Base-by-base conservation (phyloP, 2,888 invertebrate genomes). In the Zonitis immaculata region DNA sequence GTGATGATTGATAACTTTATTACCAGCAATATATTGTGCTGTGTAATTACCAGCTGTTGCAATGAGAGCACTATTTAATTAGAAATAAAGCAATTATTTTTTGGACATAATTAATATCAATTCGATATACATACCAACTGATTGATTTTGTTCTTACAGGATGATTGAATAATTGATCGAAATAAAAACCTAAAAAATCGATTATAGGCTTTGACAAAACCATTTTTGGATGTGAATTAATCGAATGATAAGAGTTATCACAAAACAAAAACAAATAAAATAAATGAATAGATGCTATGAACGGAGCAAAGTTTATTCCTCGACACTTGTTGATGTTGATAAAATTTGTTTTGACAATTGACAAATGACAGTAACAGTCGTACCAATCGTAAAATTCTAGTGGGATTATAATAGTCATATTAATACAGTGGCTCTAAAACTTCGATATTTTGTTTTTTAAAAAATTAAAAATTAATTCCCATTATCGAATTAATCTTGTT, bases 111-210 rank as follows among this genome's bases (percentile, higher is more conserved):
- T 42, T 11, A 25, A 42, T n/a, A n/a, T 26, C 18, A 25, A 18
- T 27, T 30, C 28, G 44, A 28, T 49, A 52, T 49, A 61, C 76
- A 79, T 79, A 90, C 91, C 89, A 88, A 53, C 88, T 89, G 48
- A 91, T 76, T 30, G 89, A 85, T 78, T 89, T 89, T 1, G 91
- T 91, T 70, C 82, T 84, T 49, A 91, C 78, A 0, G 91, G 91
- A 75, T 86, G 82, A 56, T 82, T 80, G 70, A 88, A 89, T 45
- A 91, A 78, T 70, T 87, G 87, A 64, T 86, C 83, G 67, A 91
- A 82, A 76, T 91, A 91, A 35, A 82, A 81, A 46, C 84, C 82
- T 27, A 88, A 67, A 48, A 88, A 76, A 64, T 82, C 82, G 73
- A 86, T 84, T 50, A 89, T 69, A 8, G 89, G 88, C 75, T 87